Evolutionary conservation across 1,140 invertebrate genomes (phyloP).

Genomic region (Leptopilina boulardi): DNA sequence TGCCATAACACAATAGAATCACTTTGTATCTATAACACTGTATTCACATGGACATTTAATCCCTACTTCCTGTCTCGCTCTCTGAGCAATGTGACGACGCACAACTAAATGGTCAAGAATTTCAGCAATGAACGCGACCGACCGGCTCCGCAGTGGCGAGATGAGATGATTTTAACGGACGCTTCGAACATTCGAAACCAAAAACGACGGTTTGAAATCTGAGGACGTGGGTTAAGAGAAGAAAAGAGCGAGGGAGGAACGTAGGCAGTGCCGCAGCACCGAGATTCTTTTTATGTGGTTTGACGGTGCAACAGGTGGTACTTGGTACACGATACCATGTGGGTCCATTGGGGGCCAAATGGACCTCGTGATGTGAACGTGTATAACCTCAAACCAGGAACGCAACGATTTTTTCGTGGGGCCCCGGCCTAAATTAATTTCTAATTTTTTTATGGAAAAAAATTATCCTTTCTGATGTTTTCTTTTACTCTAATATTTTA

Average conservation of each 20-base stretch:
- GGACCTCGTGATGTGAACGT: background rate
- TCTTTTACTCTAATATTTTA: background rate
- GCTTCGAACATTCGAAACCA: slow-evolving; percentile 10
- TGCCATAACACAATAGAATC: slow-evolving; percentile 13
- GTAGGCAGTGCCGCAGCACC: background rate
- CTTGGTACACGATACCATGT: slow-evolving; percentile 1
- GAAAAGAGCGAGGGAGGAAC: background rate
- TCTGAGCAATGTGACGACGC: slow-evolving; percentile 5
- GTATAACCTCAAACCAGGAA: background rate
- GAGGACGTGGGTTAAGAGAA: background rate
- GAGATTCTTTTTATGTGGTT: background rate
- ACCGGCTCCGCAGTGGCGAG: background rate
- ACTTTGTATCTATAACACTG: background rate
- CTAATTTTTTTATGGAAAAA: background rate
- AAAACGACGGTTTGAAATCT: slow-evolving; percentile 36
- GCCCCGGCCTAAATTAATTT: background rate
- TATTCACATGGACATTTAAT: background rate
- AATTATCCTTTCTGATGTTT: background rate
- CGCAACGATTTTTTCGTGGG: background rate
- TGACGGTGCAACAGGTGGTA: slow-evolving; percentile 33
- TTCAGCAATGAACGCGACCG: background rate
- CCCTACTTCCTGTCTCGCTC: slow-evolving; percentile 4
- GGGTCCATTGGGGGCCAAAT: slow-evolving; percentile 15
- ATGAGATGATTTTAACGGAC: slow-evolving; percentile 11
- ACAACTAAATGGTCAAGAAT: background rate